Evolutionary conservation across 1,140 invertebrate genomes (phyloP).

Genomic region (Hylyphantes graminicola): DNA sequence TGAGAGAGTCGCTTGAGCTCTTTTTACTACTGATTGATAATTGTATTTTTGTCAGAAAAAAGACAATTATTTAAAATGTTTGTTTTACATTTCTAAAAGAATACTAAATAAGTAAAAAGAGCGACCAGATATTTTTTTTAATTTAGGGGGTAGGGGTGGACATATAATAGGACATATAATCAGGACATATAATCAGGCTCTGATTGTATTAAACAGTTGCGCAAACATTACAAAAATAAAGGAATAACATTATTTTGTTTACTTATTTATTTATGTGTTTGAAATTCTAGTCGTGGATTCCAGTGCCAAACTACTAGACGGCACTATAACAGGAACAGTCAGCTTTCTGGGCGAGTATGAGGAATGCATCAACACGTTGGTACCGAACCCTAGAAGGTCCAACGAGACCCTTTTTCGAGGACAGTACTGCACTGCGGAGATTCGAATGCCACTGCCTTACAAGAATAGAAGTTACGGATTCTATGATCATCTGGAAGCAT

Average conservation of each 20-base stretch:
- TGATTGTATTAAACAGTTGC: neutral
- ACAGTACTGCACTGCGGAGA: constrained; percentile 16
- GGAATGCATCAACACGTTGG: constrained; percentile 53
- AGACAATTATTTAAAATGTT: no score
- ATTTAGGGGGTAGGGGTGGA: no score
- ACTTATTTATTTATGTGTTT: neutral
- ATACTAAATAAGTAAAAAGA: no score
- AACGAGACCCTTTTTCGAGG: neutral
- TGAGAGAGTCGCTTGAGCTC: no score
- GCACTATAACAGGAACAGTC: constrained; percentile 39
- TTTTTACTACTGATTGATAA: no score
- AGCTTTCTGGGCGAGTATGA: constrained; percentile 58
- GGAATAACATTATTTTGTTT: neutral
- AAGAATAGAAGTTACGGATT: constrained; percentile 8
- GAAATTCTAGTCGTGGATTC: constrained; percentile 56
- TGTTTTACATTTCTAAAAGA: no score
- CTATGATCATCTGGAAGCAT: neutral
- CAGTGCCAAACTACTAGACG: constrained; percentile 39
- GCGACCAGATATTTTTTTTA: no score
- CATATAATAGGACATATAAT: no score
- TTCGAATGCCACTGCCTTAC: neutral
- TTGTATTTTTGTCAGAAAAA: no score
- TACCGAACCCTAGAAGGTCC: neutral
- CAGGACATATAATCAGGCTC: no score
- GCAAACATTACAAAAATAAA: neutral